Evolutionary conservation across 2,113 vertebrate species (phyloP).

Genomic region (Callorhinus ursinus): DNA sequence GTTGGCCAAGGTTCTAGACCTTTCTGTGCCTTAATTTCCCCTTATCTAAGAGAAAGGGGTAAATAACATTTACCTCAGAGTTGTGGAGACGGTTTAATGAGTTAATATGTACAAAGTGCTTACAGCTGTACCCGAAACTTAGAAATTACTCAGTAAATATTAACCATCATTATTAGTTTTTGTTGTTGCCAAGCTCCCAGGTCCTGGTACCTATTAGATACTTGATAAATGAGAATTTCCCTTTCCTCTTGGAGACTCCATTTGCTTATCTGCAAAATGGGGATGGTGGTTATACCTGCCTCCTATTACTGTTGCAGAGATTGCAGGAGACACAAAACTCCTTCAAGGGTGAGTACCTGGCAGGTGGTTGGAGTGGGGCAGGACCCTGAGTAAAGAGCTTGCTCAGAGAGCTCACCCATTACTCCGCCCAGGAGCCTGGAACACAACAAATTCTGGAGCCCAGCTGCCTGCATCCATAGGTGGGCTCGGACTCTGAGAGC

Average conservation of each 20-base stretch:
- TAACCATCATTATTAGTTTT: background rate
- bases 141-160: background rate
- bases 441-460: background rate
- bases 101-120: background rate
- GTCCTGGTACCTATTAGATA: background rate
- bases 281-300: rapidly evolving
- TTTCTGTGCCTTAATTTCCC: background rate
- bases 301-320: rapidly evolving
- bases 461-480: background rate
- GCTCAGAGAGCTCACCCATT: no score
- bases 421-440: background rate
- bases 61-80: background rate
- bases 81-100: background rate
- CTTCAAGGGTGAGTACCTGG: background rate
- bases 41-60: background rate
- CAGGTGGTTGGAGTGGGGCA: rapidly evolving
- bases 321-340: background rate
- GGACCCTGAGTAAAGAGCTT: background rate
- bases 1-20: no score
- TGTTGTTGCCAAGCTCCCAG: background rate
- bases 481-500: rapidly evolving
- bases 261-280: background rate
- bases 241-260: background rate
- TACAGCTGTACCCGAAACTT: background rate
- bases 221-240: no score